Evolutionary conservation across 2,888 invertebrate species (phyloP), one percentile per base, ranked within the genome.

Genomic region (Eurois occulta): DNA sequence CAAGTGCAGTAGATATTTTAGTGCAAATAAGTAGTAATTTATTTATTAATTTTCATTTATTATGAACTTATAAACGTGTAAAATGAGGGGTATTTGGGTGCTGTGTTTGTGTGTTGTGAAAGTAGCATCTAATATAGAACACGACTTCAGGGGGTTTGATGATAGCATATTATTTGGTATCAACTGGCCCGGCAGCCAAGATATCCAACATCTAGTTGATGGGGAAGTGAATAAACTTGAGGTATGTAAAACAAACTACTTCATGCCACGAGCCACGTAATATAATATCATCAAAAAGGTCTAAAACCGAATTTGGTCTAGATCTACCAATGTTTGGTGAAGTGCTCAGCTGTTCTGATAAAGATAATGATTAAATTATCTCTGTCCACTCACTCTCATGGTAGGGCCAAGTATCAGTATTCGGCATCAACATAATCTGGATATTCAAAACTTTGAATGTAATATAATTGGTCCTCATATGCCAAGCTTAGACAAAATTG

Each of bases 91-190:
- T 88, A 83, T 87, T 65, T 90, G 90, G 88, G 85, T 93, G 78
- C 58, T 94, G 80, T 83, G 92, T 83, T 82, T 94, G 77, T 90
- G 90, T 92, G 84, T 88, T 76, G 76, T 92, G 69, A 91, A 92
- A 73, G 78, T 91, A 68, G 91, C 86, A 73, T 87, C 88, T 72
- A 90, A 93, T 88, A 92, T 95, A 78, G 96, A 97, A 80, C 97
- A 97, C 90, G 98, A 98, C 93, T 97, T 98, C 41, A 97, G 97
- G 94, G 98, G 98, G 65, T 98, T 99, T 91, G 99, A 99, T 93
- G 99, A 99, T 94, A 97, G 97, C 2, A 97, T 98, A 89, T 94
- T 98, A 71, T 99, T 98, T 92, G 98, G 98, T 94, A 97, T 99
- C 72, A 98, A 98, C 92, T 98, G 98, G 98, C 97, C 98, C 43